Conservation (phyloP, 2,797 vertebrate species). For the Lacerta viridis region DNA sequence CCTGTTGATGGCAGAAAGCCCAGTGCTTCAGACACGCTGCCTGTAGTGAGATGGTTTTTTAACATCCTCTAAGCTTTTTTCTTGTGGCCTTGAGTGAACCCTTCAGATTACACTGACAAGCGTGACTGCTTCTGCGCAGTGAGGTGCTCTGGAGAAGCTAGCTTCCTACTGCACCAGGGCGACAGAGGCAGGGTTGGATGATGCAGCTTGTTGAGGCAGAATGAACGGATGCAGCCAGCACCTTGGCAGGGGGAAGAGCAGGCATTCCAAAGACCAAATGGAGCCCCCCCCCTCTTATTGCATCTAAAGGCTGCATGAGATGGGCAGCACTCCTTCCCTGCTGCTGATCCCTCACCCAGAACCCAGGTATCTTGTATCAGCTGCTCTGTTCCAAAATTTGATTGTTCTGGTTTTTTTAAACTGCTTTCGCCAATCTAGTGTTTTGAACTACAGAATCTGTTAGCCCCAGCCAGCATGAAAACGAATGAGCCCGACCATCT, state of each 20-base stretch:
- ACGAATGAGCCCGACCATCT: not conserved
- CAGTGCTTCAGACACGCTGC: not conserved
- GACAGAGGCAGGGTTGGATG: not conserved
- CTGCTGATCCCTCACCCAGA: not conserved
- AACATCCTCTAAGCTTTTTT: not conserved
- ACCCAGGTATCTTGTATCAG: not conserved
- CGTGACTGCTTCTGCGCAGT: not conserved
- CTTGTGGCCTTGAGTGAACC: constrained; percentile 29
- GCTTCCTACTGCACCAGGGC: not conserved
- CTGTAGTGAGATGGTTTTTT: not conserved
- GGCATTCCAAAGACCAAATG: not conserved
- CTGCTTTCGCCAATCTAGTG: too few relatives aligned
- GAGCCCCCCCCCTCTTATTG: too few relatives aligned
- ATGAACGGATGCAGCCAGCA: not conserved
- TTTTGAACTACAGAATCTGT: too few relatives aligned
- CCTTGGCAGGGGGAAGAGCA: not conserved
- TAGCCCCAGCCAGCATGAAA: not conserved
- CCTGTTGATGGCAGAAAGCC: not conserved
- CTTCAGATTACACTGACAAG: not conserved
- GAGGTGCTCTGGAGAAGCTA: not conserved
- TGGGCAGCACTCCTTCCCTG: not conserved
- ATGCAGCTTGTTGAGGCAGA: not conserved
- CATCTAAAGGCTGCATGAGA: not conserved
- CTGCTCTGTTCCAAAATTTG: not conserved
- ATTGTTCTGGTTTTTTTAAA: not conserved